Evolutionary conservation across 2,113 vertebrate genomes (phyloP), one percentile per base, ranked within the genome.

Genomic region (Anthoscopus minutus): DNA sequence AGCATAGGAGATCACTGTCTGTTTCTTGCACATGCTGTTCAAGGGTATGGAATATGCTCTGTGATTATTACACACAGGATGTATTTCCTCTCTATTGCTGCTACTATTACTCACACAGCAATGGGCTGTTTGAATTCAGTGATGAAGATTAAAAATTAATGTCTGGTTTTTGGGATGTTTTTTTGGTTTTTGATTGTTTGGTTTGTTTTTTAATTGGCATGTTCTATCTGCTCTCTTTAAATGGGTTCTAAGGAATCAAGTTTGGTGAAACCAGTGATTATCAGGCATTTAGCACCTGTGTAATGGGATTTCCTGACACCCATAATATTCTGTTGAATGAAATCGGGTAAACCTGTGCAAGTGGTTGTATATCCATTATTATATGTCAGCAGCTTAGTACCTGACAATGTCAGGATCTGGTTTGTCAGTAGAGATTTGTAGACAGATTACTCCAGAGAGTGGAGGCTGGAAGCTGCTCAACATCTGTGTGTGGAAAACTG

Each of bases 151-250:
- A 60, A 91, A 91, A 83, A 45, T 65, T 48, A 33, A 47, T 4
- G 4, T 64, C 42, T 62, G 17, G 1, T 11, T 45, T 74, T 19
- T 24, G 11, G 9, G 4, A 3, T 3, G 1, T 8, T 37, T 7
- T 16, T 14, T 64, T 38, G 6, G 30, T 47, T 69, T 44, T 61
- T 67, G 21, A 7, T 33, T 33, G 12, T 57, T 66, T 13, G 9
- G 27, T 27, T 40, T 24, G 10, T 8, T 53, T 88, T 76, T 62
- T 58, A 56, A 27, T 65, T 66, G 31, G 5, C 6, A 2, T 28
- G 14, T 85, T 73, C 30, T 89, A 22, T 28, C 42, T 44, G 4
- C 9, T 69, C 15, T 47, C 9, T 21, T 64, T 64, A 45, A 31
- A 13, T 28, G 10, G 2, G 4, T 81, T 84, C 27, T 45, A 25